Percentiles rank a stretch among this genome's conserved stretches.
Conservation (phyloP, 2,797 vertebrate genomes). For the Nyctalus aviator region DNA sequence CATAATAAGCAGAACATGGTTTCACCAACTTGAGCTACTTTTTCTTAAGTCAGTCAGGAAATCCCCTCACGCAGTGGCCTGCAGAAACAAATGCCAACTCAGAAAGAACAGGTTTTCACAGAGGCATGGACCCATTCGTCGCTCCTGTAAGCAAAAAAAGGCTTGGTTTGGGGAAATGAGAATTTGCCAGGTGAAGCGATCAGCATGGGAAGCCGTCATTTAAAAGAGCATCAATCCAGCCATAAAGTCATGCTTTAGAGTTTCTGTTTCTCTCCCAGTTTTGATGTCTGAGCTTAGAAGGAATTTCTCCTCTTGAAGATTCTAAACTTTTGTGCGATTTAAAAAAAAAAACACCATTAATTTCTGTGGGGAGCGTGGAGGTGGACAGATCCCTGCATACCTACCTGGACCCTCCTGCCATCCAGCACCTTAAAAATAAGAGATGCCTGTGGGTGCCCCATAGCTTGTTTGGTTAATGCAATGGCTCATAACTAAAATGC, state of each 20-base stretch:
- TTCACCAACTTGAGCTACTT: constrained; percentile 60
- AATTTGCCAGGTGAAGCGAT: not conserved
- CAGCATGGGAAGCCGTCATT: constrained; percentile 1
- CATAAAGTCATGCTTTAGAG: not conserved
- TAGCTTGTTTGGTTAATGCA: constrained; percentile 79
- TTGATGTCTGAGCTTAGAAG: constrained; percentile 35
- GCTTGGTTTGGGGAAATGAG: not conserved
- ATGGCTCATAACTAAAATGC: constrained; percentile 81
- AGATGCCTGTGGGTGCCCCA: constrained; percentile 78
- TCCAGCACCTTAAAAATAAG: constrained; percentile 66
- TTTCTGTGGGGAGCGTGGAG: constrained; percentile 53
- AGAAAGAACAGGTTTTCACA: constrained; percentile 23
- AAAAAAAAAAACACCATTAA: not conserved
- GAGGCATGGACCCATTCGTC: not conserved
- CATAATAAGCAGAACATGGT: not conserved
- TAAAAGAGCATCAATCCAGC: constrained; percentile 20
- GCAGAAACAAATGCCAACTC: constrained; percentile 17
- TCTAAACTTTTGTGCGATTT: constrained; percentile 34
- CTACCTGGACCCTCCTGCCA: constrained; percentile 54
- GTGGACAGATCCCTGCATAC: constrained; percentile 41
- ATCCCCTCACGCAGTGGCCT: constrained; percentile 54
- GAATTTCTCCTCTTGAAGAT: not conserved
- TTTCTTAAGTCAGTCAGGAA: constrained; percentile 74
- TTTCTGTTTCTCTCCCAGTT: constrained; percentile 13
- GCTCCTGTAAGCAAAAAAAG: not conserved